phyloP scores from a whole-genome alignment of 2,113 vertebrate species.

The Lasiurus borealis region DNA sequence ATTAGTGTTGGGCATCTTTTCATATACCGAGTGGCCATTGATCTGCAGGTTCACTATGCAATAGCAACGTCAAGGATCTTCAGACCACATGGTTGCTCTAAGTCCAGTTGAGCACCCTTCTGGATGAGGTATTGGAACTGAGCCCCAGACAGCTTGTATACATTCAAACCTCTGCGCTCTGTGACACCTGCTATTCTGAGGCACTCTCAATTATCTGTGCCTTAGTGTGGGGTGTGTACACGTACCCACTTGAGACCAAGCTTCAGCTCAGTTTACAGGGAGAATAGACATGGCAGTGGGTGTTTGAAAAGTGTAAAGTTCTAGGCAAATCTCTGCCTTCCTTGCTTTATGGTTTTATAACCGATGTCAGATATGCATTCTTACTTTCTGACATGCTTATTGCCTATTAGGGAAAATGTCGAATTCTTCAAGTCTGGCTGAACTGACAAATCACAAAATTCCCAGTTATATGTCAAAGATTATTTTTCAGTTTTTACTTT shows the following conservation, averaged over 20 bases:
- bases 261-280: neutral
- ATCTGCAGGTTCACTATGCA: too few relatives aligned
- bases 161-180: neutral
- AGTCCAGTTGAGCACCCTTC: neutral
- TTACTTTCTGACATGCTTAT: neutral
- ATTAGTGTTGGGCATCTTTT: neutral
- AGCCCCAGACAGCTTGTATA: rapidly evolving
- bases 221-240: neutral
- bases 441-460: neutral
- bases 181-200: neutral
- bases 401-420: neutral
- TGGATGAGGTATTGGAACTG: too few relatives aligned
- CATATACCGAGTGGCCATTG: neutral
- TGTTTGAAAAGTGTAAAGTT: neutral
- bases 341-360: neutral
- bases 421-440: neutral
- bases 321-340: neutral
- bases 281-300: neutral
- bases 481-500: neutral
- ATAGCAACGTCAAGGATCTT: neutral
- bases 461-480: neutral
- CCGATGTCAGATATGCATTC: neutral
- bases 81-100: neutral
- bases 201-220: neutral
- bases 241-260: neutral